Evolutionary conservation across 37 sponge, comb jelly and placozoan genomes (phyloP).

Genomic region (Cliona cf. orientalis): DNA sequence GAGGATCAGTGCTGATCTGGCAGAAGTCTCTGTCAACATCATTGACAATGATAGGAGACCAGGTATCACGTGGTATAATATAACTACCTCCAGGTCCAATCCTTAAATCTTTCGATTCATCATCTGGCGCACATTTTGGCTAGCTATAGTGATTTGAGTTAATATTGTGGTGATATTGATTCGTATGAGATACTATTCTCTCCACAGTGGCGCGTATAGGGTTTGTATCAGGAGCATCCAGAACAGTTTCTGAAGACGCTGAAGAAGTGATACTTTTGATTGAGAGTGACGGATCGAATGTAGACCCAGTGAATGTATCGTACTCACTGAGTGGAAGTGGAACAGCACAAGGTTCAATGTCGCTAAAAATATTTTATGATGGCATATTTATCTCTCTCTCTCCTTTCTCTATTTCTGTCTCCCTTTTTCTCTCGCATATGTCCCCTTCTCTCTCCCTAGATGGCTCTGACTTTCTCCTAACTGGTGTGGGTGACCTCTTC

Average conservation of each 20-base stretch:
- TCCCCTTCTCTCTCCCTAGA: too few species aligned
- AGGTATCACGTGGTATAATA: background rate
- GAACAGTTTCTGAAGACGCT: background rate
- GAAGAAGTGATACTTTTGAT: background rate
- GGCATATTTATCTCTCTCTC: too few species aligned
- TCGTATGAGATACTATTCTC: background rate
- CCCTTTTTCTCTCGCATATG: too few species aligned
- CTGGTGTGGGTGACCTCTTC: background rate
- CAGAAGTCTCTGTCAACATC: background rate
- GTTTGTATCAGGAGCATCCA: background rate
- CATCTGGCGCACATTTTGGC: background rate
- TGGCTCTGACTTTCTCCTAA: too few species aligned
- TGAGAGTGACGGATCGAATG: background rate
- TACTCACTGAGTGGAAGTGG: background rate
- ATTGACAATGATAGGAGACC: conserved; percentile 40
- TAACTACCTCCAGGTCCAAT: background rate
- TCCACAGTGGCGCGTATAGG: background rate
- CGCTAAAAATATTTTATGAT: background rate
- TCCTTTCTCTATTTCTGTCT: too few species aligned
- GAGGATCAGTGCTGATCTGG: background rate
- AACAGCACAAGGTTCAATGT: background rate
- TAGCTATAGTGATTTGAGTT: background rate
- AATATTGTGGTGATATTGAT: too few species aligned
- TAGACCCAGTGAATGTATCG: background rate
- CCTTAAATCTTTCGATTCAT: background rate